Conservation (phyloP, 1,140 invertebrate species). For the Apis cerana region DNA sequence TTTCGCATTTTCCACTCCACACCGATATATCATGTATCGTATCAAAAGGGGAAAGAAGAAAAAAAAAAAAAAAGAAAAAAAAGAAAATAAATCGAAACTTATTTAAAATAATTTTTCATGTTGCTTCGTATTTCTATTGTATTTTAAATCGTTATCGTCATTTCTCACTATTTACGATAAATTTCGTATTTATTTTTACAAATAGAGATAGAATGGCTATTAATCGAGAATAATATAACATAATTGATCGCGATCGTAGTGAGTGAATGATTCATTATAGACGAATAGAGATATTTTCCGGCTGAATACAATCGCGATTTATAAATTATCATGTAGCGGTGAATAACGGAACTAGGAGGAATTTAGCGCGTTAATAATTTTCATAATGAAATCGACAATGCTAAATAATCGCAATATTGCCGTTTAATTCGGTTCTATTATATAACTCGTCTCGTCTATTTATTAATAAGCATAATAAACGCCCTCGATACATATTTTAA, state of each 20-base stretch:
- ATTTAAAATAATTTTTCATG: too few relatives aligned
- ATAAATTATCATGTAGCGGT: not conserved
- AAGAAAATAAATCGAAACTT: too few relatives aligned
- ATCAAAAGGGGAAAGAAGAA: not conserved
- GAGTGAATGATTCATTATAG: too few relatives aligned
- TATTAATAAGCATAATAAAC: not conserved
- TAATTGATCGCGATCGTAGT: too few relatives aligned
- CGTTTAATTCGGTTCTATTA: not conserved
- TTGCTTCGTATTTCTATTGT: too few relatives aligned
- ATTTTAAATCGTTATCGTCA: too few relatives aligned
- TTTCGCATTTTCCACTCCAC: not conserved
- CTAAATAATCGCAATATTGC: constrained; percentile 4
- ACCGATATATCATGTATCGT: not conserved
- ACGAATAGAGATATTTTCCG: not conserved
- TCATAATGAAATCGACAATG: not conserved
- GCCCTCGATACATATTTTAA: not conserved
- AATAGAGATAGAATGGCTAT: not conserved
- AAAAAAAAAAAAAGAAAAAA: not conserved
- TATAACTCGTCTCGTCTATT: too few relatives aligned
- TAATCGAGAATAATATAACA: too few relatives aligned
- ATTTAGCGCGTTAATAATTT: not conserved
- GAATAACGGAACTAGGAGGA: not conserved
- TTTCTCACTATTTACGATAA: too few relatives aligned
- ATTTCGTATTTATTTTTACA: too few relatives aligned
- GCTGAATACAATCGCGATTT: not conserved